Evolutionary conservation across 2,888 invertebrate genomes (phyloP).

Genomic region (Platynereis dumerilii): DNA sequence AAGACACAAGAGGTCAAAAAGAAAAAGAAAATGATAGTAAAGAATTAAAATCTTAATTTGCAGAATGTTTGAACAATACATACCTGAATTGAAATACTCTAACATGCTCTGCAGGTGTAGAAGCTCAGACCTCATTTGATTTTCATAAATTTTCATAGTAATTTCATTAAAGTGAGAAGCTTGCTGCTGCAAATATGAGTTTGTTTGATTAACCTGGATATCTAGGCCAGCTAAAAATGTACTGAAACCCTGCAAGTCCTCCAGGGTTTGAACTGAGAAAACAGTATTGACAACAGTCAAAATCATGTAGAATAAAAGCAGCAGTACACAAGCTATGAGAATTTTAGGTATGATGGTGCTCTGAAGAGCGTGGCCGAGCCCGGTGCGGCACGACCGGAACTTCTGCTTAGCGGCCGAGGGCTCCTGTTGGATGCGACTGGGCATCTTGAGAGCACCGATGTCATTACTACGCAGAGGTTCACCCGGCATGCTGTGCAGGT

Average conservation of each 20-base stretch:
- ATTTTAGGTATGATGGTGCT: constrained; percentile 31
- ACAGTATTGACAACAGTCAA: constrained; percentile 15
- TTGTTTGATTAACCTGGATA: constrained; percentile 41
- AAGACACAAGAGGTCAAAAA: too few species aligned
- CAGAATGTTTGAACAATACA: too few species aligned
- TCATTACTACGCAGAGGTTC: not conserved
- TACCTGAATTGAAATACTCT: constrained; percentile 36
- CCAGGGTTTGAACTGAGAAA: constrained; percentile 23
- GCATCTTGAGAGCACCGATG: not conserved
- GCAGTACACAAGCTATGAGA: constrained; percentile 25
- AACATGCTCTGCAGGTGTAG: constrained; percentile 33
- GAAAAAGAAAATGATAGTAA: too few species aligned
- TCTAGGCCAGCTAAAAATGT: constrained; percentile 36
- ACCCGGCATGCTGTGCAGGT: not conserved
- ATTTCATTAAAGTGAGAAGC: constrained; percentile 45
- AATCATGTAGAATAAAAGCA: constrained; percentile 30
- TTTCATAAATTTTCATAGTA: constrained; percentile 34
- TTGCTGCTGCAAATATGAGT: constrained; percentile 42
- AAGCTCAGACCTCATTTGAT: constrained; percentile 36
- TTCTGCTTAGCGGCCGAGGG: not conserved
- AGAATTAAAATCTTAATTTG: too few species aligned
- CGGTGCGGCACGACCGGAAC: constrained; percentile 1
- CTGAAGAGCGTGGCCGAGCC: constrained; percentile 39
- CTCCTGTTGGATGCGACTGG: not conserved
- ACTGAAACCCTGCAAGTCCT: constrained; percentile 24